Base-by-base conservation (phyloP, 2,888 invertebrate genomes). In the Ichneumoninae sp. region DNA sequence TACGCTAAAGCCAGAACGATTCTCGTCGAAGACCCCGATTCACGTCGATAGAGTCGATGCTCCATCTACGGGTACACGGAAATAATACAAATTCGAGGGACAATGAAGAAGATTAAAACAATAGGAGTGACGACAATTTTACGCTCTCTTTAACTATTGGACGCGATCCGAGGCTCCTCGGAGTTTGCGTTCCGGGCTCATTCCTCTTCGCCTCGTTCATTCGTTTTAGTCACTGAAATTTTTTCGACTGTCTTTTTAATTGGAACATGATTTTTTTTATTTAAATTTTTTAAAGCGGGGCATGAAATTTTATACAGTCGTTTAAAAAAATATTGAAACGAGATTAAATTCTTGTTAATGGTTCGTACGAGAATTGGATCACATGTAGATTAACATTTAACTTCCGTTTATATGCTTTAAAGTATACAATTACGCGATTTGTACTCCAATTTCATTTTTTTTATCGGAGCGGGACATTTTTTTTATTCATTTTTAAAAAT, bases 21-120 rank as follows among this genome's bases (percentile, higher is more conserved):
- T 47, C 16, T 30, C 30, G 60, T 47, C 30, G 16, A 44, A 47
- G 8, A 26, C 26, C 57, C n/a, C 40, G 40, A 36, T 57, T 74
- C 36, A n/a, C 22, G 13, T 6, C 30, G 63, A 74, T 74, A 47
- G 33, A 63, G 60, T 74, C 74, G 63, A 63, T 30, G 63, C 60
- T 63, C 74, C 63, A 33, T 30, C n/a, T 10, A 10, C 26, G 57
- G 57, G 3, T 81, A 75, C 50, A 74, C 70, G 33, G 70, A 8
- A n/a, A 30, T 30, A 66, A 65, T 52, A 50, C 36, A 19, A 47
- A 63, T 47, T 63, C 16, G 10, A 4, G 8, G 7, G 4, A 57
- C 57, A 30, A 77, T 66, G 26, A 54, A 68, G 54, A 68, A 68
- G 30, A 44, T 36, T 22, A 22, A 47, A 69, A 77, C 66, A 68